phyloP scores from a whole-genome alignment of 2,113 vertebrate species.

The Mesocricetus auratus region DNA sequence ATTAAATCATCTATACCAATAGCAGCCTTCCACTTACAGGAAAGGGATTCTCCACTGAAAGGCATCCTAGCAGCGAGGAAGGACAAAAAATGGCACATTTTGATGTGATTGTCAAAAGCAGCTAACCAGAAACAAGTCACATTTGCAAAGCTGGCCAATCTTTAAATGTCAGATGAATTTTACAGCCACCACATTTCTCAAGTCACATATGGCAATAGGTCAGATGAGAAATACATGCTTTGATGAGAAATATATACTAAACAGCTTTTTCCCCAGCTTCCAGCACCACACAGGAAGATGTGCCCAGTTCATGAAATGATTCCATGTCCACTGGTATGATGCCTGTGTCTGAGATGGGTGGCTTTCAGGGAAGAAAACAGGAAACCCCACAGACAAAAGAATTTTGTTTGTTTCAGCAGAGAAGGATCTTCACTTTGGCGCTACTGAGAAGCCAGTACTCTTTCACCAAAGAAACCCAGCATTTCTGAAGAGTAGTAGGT shows the following conservation, averaged over 20 bases:
- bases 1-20: slow-evolving; percentile 10
- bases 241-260: slow-evolving; percentile 30
- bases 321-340: slow-evolving; percentile 53
- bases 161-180: slow-evolving; percentile 48
- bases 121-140: slow-evolving; percentile 2
- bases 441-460: slow-evolving; percentile 70
- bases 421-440: slow-evolving; percentile 70
- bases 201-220: neutral
- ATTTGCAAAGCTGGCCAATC: slow-evolving; percentile 39
- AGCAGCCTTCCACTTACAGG: neutral
- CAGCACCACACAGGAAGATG: slow-evolving; percentile 35
- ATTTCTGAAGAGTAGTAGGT: slow-evolving; percentile 72
- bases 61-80: neutral
- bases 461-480: slow-evolving; percentile 68
- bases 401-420: slow-evolving; percentile 73
- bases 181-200: slow-evolving; percentile 11
- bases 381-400: slow-evolving; percentile 75
- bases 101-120: slow-evolving; percentile 33
- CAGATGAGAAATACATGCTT: slow-evolving; percentile 32
- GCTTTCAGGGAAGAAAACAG: slow-evolving; percentile 67
- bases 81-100: slow-evolving; percentile 19
- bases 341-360: slow-evolving; percentile 28
- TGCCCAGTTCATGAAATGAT: slow-evolving; percentile 51
- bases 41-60: neutral
- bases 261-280: neutral